Percentiles rank a stretch among this genome's conserved stretches.
Evolutionary conservation across 2,113 vertebrate species (phyloP).

Genomic region (Motacilla alba): DNA sequence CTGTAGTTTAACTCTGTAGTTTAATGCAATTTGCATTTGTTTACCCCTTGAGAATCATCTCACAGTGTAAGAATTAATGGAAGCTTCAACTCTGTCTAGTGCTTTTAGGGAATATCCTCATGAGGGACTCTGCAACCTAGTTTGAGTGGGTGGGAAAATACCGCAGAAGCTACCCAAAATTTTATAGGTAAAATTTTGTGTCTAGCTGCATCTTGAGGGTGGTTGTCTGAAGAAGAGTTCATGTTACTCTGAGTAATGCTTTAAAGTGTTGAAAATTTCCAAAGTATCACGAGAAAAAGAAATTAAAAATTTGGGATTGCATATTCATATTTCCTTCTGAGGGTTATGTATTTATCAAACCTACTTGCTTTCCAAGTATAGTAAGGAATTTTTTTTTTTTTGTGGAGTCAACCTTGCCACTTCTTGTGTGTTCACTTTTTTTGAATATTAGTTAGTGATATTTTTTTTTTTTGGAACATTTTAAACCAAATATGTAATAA

Average conservation of each 20-base stretch:
- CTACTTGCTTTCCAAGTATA: neutral
- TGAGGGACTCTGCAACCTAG: neutral
- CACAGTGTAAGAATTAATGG: neutral
- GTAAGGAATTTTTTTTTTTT: neutral
- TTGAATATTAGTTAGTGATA: neutral
- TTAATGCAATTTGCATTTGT: neutral
- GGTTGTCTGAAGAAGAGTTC: neutral
- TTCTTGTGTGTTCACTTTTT: neutral
- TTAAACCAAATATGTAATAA: neutral
- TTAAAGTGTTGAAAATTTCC: neutral
- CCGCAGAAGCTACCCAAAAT: neutral
- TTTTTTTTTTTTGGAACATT: neutral
- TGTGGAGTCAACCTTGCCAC: neutral
- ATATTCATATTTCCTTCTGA: neutral
- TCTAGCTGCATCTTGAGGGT: neutral
- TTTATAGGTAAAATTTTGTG: neutral
- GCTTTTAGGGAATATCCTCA: neutral
- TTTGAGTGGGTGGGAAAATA: neutral
- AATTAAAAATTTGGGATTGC: rapidly evolving
- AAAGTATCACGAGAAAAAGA: neutral
- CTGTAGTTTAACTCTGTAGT: neutral
- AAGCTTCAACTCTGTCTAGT: neutral
- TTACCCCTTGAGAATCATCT: neutral
- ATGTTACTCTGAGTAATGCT: neutral
- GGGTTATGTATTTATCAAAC: neutral